Base-by-base conservation (phyloP, 2,113 vertebrate species). In the Cervus canadensis region DNA sequence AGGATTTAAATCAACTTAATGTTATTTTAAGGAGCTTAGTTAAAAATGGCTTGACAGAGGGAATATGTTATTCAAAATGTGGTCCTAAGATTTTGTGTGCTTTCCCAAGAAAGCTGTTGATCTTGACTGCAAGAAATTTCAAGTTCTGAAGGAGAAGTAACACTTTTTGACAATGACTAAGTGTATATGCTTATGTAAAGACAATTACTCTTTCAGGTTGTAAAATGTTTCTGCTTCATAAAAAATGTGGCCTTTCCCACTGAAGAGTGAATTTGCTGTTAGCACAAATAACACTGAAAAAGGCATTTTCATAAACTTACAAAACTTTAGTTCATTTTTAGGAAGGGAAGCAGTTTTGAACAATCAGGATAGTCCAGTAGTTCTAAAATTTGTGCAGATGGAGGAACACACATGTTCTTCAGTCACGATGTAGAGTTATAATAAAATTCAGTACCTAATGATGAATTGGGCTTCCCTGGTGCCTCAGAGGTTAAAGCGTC, bases 71-170 rank as follows among this genome's bases (percentile, higher is more conserved):
- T 84, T 91, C 74, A 92, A 96, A 94, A 92, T 57, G 43, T 87
- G n/a, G 76, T 97, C 76, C 89, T 59, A 59, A 94, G 85, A 95
- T 79, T 93, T 78, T 92, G n/a, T 97, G 81, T 97, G 48, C 40
- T 95, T 97, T 97, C 88, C 64, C 59, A 83, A 97, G 85, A 96
- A 76, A 97, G 74, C 67, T 96, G 93, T 88, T 97, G 62, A 95
- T 97, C 45, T 94, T 94, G 64, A 45, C 36, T 96, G 82, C 19
- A 94, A 96, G 36, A 91, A 94, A 96, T 79, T 88, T 71, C 10
- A 94, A 87, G 43, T 83, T 28, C 59, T 95, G 62, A 96, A 93
- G 36, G 59, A 91, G 87, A 87, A 89, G 13, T 79, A 79, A 26
- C 48, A 74, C 59, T 71, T 94, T 94, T 87, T 33, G 36, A 96